These are phyloP conservation scores for Chiloscyllium punctatum DNA, from an alignment of 2,797 vertebrate genomes.

Conservation along the genomic window DNA sequence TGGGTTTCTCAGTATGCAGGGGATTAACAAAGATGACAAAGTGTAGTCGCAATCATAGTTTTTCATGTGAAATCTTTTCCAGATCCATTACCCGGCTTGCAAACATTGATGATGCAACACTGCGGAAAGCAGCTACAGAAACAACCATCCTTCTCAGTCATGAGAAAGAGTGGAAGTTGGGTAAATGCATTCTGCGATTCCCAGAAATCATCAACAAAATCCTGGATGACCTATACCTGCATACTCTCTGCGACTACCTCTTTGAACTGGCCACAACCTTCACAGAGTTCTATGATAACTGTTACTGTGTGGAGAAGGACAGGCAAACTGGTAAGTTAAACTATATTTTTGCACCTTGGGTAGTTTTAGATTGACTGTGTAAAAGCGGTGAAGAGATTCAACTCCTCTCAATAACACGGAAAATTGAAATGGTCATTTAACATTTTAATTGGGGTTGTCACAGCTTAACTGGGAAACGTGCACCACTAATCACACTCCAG, in stretches of 20 bases:
- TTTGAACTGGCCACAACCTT: conserved; percentile 96
- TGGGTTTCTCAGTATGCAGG: neutral
- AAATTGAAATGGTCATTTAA: neutral
- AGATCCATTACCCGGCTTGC: conserved; percentile 91
- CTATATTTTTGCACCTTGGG: neutral
- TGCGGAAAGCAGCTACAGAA: conserved; percentile 71
- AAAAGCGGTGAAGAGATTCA: no score
- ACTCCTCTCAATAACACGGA: no score
- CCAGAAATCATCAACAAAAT: conserved; percentile 91
- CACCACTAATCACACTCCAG: no score
- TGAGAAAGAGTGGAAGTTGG: conserved; percentile 93
- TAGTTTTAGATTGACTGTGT: neutral
- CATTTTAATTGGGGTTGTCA: no score
- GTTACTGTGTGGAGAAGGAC: conserved; percentile 97
- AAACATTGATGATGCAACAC: conserved; percentile 66
- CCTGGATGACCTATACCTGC: conserved; percentile 83
- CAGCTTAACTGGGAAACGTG: no score
- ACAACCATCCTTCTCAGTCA: conserved; percentile 78
- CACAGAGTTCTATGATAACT: conserved; percentile 96
- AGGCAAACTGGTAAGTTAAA: conserved; percentile 71
- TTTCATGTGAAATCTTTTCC: neutral
- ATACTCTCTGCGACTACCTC: conserved; percentile 88
- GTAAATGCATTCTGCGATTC: conserved; percentile 85
- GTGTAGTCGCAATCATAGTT: neutral
- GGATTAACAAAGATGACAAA: neutral